These are phyloP conservation scores for Papilio glaucus DNA, from an alignment of 1,140 invertebrate genomes.

Conservation along the genomic window DNA sequence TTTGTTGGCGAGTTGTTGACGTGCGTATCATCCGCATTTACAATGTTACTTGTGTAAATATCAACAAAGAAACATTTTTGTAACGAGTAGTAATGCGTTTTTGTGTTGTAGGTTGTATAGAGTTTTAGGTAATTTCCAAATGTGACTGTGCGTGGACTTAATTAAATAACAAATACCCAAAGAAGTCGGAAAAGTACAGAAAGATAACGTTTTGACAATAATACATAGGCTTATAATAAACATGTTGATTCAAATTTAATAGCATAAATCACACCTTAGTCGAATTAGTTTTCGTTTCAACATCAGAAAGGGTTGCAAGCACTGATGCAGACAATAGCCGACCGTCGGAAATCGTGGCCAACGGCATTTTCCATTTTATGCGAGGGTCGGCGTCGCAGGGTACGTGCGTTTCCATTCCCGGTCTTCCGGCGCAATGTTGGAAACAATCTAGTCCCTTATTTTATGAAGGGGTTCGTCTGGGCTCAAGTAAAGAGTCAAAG, in stretches of 20 bases:
- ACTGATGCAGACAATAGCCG: conserved; percentile 69
- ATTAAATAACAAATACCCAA: too few relatives aligned
- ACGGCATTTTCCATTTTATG: conserved; percentile 74
- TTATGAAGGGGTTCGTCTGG: conserved; percentile 61
- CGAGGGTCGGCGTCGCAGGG: conserved; percentile 63
- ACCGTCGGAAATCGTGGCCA: conserved; percentile 65
- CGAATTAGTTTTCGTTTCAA: conserved; percentile 62
- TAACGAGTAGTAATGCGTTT: background rate
- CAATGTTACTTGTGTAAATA: background rate
- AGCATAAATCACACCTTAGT: conserved; percentile 52
- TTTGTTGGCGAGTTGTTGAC: conserved; percentile 13
- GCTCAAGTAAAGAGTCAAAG: conserved; percentile 45
- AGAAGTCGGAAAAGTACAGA: too few relatives aligned
- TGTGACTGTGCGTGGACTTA: too few relatives aligned
- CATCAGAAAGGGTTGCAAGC: conserved; percentile 66
- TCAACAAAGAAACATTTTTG: conserved; percentile 5
- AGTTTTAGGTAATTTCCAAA: too few relatives aligned
- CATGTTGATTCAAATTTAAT: conserved; percentile 42
- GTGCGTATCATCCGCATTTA: conserved; percentile 23
- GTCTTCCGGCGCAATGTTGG: conserved; percentile 70
- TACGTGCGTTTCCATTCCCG: conserved; percentile 70
- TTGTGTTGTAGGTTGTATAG: background rate
- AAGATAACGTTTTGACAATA: too few relatives aligned
- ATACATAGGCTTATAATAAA: background rate
- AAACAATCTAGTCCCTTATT: conserved; percentile 71